Evolutionary conservation across 2,888 invertebrate species (phyloP).

Genomic region (Drosophila fulvimacula): DNA sequence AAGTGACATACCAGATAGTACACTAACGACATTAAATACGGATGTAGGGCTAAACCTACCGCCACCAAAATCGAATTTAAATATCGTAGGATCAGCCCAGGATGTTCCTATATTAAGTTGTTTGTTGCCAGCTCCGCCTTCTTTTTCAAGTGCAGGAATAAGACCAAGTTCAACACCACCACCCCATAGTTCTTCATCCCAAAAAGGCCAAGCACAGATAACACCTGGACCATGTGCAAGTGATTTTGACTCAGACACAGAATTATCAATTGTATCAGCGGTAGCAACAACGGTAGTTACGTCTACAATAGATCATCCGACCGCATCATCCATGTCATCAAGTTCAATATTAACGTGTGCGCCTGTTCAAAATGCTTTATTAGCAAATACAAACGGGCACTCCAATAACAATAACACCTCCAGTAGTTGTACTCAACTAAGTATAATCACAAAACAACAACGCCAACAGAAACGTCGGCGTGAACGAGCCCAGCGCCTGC

Average conservation of each 20-base stretch:
- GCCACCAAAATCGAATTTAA: conserved; percentile 70
- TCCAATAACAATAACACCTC: conserved; percentile 50
- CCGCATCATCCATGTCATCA: conserved; percentile 39
- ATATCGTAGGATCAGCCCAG: conserved; percentile 25
- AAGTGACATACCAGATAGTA: conserved; percentile 12
- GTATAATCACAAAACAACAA: conserved; percentile 83
- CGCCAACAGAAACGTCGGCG: conserved; percentile 92
- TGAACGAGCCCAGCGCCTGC: conserved; percentile 96
- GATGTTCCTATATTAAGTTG: conserved; percentile 39
- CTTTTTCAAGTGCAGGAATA: conserved; percentile 36
- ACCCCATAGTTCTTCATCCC: conserved; percentile 9
- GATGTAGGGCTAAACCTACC: conserved; percentile 58
- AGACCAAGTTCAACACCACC: conserved; percentile 30
- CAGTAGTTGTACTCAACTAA: conserved; percentile 57
- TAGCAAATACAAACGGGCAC: conserved; percentile 68
- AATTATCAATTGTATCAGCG: conserved; percentile 81
- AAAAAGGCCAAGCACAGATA: conserved; percentile 18
- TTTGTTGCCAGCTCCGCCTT: conserved; percentile 44
- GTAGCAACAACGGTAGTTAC: conserved; percentile 36
- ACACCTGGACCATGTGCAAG: conserved; percentile 64
- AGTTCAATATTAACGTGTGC: conserved; percentile 31
- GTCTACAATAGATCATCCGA: conserved; percentile 15
- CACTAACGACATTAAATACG: conserved; percentile 27
- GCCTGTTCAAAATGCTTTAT: conserved; percentile 31
- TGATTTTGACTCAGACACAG: conserved; percentile 84